Conservation (phyloP, 1,140 invertebrate genomes). For the Ladona fulva region DNA sequence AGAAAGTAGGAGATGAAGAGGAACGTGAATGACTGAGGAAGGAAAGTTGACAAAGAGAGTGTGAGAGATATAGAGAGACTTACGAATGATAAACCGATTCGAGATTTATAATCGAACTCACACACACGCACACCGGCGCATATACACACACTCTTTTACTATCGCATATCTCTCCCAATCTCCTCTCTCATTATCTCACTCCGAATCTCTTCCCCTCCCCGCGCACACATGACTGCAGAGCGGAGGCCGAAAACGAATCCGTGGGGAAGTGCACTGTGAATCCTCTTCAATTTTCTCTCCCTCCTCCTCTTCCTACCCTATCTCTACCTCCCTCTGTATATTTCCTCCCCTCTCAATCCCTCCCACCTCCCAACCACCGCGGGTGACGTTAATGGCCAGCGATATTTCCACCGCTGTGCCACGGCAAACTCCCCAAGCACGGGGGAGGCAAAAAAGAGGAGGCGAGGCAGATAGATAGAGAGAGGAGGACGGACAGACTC, state of each 20-base stretch:
- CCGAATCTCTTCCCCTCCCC: neutral
- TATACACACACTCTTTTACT: too few species aligned
- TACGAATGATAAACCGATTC: too few species aligned
- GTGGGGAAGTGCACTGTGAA: too few species aligned
- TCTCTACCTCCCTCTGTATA: neutral
- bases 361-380: neutral
- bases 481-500: neutral
- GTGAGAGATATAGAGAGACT: too few species aligned
- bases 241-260: too few species aligned
- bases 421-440: neutral
- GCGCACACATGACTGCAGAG: too few species aligned
- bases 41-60: too few species aligned
- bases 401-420: neutral
- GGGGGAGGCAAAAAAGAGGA: neutral
- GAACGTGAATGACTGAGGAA: too few species aligned
- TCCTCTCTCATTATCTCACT: neutral
- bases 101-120: too few species aligned
- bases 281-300: neutral
- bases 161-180: too few species aligned
- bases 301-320: neutral
- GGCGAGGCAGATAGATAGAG: neutral
- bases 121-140: too few species aligned
- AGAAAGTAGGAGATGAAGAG: too few species aligned
- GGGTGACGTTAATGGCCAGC: neutral
- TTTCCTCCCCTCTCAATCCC: neutral